Evolutionary conservation across 1,140 invertebrate species (phyloP).

Genomic region (Pseudachorutes palmiensis): DNA sequence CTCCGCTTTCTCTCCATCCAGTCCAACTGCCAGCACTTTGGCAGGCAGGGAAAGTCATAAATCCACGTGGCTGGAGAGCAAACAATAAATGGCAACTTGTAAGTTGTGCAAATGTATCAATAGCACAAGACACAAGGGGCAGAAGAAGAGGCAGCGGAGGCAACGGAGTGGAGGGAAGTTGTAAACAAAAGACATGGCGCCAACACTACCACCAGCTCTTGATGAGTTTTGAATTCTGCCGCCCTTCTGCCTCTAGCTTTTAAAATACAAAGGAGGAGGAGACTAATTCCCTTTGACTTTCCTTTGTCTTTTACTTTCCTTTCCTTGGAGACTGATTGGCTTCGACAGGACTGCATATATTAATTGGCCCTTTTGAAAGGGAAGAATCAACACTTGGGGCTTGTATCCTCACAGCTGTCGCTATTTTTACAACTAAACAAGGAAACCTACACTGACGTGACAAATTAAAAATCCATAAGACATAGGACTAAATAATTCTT

Average conservation of each 20-base stretch:
- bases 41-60: background rate
- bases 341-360: background rate
- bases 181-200: background rate
- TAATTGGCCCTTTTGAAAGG: background rate
- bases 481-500: background rate
- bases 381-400: background rate
- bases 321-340: background rate
- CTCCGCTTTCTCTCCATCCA: background rate
- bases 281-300: background rate
- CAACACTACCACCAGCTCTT: background rate
- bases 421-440: background rate
- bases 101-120: background rate
- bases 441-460: background rate
- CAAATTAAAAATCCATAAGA: background rate
- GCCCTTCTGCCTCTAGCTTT: too few relatives aligned
- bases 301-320: background rate
- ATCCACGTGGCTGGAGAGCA: background rate
- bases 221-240: background rate
- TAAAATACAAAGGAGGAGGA: background rate
- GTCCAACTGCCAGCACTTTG: background rate
- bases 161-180: background rate
- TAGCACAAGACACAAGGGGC: background rate
- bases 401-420: background rate
- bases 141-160: background rate
- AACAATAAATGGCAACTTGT: background rate